Percentiles rank a stretch among this genome's conserved stretches.
Evolutionary conservation across 2,888 invertebrate genomes (phyloP).

Genomic region (Marronus borbonicus): DNA sequence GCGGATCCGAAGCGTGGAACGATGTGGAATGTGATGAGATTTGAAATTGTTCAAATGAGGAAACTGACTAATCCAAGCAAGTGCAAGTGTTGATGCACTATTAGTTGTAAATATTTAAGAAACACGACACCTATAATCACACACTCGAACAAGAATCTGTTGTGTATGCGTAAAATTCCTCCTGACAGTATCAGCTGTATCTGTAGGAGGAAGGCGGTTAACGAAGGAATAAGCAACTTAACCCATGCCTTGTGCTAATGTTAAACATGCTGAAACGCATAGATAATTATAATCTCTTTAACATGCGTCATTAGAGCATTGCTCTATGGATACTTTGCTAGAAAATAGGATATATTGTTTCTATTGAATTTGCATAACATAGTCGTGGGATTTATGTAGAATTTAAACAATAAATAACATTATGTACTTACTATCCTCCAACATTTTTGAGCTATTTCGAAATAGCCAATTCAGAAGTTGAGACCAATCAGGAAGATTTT

Average conservation of each 20-base stretch:
- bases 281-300: slow-evolving; percentile 16
- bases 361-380: too few species aligned
- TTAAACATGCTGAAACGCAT: background rate
- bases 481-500: too few species aligned
- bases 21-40: slow-evolving; percentile 59
- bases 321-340: too few species aligned
- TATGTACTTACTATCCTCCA: too few species aligned
- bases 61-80: slow-evolving; percentile 38
- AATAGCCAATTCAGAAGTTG: too few species aligned
- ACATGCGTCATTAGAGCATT: background rate
- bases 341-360: too few species aligned
- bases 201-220: background rate
- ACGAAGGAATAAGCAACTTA: slow-evolving; percentile 14
- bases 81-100: slow-evolving; percentile 42
- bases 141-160: slow-evolving; percentile 15
- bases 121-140: slow-evolving; percentile 37
- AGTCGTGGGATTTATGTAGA: too few species aligned
- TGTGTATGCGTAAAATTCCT: slow-evolving; percentile 27
- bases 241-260: background rate
- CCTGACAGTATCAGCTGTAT: slow-evolving; percentile 16
- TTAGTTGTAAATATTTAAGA: slow-evolving; percentile 52
- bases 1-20: slow-evolving; percentile 59
- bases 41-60: slow-evolving; percentile 50
- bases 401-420: too few species aligned
- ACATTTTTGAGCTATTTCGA: too few species aligned